Conservation (phyloP, 2,888 invertebrate genomes). For the Saturnia pavonia region DNA sequence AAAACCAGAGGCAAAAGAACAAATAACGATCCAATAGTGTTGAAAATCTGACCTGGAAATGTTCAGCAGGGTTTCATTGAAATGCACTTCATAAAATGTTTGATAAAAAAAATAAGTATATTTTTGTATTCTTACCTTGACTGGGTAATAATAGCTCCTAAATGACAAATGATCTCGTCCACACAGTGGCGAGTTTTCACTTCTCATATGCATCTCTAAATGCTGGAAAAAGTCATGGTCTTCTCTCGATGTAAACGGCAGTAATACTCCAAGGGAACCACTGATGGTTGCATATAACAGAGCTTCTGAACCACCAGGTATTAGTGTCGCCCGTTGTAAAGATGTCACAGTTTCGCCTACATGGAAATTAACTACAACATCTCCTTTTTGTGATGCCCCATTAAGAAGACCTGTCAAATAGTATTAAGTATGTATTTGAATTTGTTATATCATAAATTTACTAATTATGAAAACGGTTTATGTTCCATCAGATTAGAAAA, state of each 20-base stretch:
- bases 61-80: too few species aligned
- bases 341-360: slow-evolving; percentile 97
- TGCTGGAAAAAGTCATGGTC: slow-evolving; percentile 99
- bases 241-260: slow-evolving; percentile 97
- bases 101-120: background rate
- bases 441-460: background rate
- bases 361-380: slow-evolving; percentile 95
- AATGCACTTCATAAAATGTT: too few species aligned
- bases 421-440: slow-evolving; percentile 7
- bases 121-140: slow-evolving; percentile 84
- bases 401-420: slow-evolving; percentile 89
- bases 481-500: slow-evolving; percentile 47
- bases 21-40: too few species aligned
- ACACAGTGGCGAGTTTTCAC: slow-evolving; percentile 97
- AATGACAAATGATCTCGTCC: slow-evolving; percentile 98
- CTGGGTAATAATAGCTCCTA: slow-evolving; percentile 98
- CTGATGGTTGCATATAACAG: slow-evolving; percentile 97
- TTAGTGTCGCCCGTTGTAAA: slow-evolving; percentile 96
- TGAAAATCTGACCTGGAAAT: too few species aligned
- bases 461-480: background rate
- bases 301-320: slow-evolving; percentile 98
- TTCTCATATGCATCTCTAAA: slow-evolving; percentile 99
- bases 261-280: slow-evolving; percentile 95
- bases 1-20: too few species aligned
- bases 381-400: slow-evolving; percentile 98